These are phyloP conservation scores for Acanthosepion esculentum DNA, from an alignment of 2,888 invertebrate species.

Conservation along the genomic window DNA sequence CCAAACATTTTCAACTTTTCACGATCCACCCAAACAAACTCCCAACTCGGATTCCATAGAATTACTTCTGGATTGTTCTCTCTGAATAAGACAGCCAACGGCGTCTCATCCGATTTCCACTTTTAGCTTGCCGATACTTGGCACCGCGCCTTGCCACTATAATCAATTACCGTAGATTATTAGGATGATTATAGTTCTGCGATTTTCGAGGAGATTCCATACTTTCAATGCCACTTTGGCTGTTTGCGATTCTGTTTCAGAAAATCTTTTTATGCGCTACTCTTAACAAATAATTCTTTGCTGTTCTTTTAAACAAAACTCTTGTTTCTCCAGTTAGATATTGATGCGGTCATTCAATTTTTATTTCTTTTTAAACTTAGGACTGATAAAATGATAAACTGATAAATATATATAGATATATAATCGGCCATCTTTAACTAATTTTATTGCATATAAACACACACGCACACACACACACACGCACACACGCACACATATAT, in stretches of 20 bases:
- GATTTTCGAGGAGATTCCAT: not conserved
- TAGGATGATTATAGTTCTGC: not conserved
- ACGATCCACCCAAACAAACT: not conserved
- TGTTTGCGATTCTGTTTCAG: not conserved
- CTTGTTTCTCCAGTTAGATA: too few species aligned
- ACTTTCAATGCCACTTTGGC: not conserved
- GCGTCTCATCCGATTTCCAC: not conserved
- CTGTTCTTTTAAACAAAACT: not conserved
- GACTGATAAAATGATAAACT: too few species aligned
- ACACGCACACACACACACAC: too few species aligned
- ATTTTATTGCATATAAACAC: too few species aligned
- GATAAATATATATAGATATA: too few species aligned
- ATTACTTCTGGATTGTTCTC: not conserved
- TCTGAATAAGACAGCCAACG: not conserved
- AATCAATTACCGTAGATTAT: not conserved
- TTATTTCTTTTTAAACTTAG: too few species aligned
- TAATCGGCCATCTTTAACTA: too few species aligned
- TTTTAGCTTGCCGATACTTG: not conserved
- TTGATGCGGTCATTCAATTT: too few species aligned
- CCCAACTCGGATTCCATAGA: not conserved
- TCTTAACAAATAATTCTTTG: not conserved
- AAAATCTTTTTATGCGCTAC: not conserved
- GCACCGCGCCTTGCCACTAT: not conserved
- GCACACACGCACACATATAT: too few species aligned
- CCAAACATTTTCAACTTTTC: not conserved